Percentiles rank a stretch among this genome's conserved stretches.
Conservation (phyloP, 1,140 invertebrate species). For the Listronotus oregonensis region DNA sequence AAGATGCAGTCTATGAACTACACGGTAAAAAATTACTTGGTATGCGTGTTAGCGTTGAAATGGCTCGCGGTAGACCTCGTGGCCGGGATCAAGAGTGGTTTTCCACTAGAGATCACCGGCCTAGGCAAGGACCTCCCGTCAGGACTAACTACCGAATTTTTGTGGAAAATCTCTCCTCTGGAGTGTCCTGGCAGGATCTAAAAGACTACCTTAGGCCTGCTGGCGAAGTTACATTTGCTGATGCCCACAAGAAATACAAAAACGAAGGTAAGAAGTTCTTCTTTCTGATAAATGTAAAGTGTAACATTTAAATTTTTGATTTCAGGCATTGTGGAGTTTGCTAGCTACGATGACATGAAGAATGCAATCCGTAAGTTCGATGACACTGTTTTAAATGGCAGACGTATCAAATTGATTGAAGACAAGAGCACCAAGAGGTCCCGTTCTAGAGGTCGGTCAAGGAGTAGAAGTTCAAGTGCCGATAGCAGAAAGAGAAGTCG, state of each 20-base stretch:
- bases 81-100: conserved; percentile 54
- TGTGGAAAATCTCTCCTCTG: conserved; percentile 94
- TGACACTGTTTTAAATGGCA: conserved; percentile 52
- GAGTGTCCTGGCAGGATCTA: conserved; percentile 98
- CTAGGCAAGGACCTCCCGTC: conserved; percentile 71
- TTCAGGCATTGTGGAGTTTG: conserved; percentile 81
- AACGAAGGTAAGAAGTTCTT: conserved; percentile 72
- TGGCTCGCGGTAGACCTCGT: conserved; percentile 74
- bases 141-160: conserved; percentile 93
- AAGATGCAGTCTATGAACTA: conserved; percentile 95
- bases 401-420: conserved; percentile 29
- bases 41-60: conserved; percentile 86
- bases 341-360: conserved; percentile 87
- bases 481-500: conserved; percentile 26
- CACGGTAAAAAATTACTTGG: conserved; percentile 94
- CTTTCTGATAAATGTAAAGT: neutral
- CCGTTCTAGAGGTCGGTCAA: conserved; percentile 12
- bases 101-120: conserved; percentile 22
- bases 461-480: conserved; percentile 25
- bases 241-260: conserved; percentile 79
- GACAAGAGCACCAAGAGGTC: conserved; percentile 22
- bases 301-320: neutral
- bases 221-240: conserved; percentile 96
- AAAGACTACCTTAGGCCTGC: conserved; percentile 98
- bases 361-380: conserved; percentile 93